Evolutionary conservation across 2,888 invertebrate genomes (phyloP).

Genomic region (Stenichneumon culpator): DNA sequence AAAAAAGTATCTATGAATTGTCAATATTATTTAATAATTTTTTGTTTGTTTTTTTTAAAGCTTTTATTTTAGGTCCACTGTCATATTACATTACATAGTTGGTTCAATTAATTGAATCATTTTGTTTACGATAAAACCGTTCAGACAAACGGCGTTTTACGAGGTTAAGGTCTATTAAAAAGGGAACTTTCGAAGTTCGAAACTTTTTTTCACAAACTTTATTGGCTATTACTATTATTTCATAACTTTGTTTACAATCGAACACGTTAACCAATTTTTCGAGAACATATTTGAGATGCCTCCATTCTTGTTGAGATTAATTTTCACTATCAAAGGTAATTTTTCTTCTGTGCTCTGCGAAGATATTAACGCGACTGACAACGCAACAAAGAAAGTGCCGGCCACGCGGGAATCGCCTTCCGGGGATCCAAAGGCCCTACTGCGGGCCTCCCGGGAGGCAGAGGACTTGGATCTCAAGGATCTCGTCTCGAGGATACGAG

Average conservation of each 20-base stretch:
- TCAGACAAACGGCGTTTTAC: conserved; percentile 78
- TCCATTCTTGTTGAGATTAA: neutral
- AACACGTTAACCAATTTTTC: neutral
- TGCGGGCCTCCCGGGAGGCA: conserved; percentile 87
- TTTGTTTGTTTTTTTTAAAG: too few relatives aligned
- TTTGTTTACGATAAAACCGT: conserved; percentile 35
- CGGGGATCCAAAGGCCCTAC: conserved; percentile 83
- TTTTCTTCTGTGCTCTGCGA: conserved; percentile 2
- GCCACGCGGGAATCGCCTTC: conserved; percentile 76
- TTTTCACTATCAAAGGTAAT: neutral
- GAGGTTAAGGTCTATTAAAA: conserved; percentile 81
- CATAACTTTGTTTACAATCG: neutral
- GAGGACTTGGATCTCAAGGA: conserved; percentile 85
- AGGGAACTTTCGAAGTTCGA: conserved; percentile 77
- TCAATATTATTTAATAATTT: too few relatives aligned
- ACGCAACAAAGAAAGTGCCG: conserved; percentile 74
- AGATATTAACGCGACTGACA: conserved; percentile 66
- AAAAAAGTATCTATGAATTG: too few relatives aligned
- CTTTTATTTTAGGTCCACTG: too few relatives aligned
- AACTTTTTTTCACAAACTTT: neutral
- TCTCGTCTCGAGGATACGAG: conserved; percentile 84
- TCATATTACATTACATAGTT: too few relatives aligned
- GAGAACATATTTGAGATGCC: neutral
- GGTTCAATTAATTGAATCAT: too few relatives aligned
- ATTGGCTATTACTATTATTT: neutral